Evolutionary conservation across 2,113 vertebrate genomes (phyloP).

Genomic region (Chloropsis cyanopogon): DNA sequence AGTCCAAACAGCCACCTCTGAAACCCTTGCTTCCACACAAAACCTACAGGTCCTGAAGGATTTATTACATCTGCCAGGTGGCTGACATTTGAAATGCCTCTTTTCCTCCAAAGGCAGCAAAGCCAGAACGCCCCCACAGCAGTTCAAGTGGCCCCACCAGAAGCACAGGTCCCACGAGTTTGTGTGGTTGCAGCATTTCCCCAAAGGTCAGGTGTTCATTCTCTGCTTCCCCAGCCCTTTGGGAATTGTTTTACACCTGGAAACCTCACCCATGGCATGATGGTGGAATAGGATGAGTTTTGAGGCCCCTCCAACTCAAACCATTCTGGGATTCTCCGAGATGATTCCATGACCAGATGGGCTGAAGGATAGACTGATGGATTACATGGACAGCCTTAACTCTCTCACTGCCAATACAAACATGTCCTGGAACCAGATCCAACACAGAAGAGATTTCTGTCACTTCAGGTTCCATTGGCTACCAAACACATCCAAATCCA

Average conservation of each 20-base stretch:
- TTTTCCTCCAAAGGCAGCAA: not conserved
- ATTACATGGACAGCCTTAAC: fast-evolving
- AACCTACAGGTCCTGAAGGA: not conserved
- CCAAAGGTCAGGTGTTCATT: not conserved
- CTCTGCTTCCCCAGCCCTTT: not conserved
- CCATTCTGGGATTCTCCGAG: not conserved
- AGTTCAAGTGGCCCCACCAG: not conserved
- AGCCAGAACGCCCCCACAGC: not conserved
- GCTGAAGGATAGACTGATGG: not conserved
- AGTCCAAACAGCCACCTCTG: not conserved
- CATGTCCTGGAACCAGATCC: not conserved
- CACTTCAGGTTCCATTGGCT: not conserved
- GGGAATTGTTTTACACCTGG: not conserved
- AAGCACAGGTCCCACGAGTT: not conserved
- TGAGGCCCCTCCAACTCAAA: not conserved
- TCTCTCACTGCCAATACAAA: not conserved
- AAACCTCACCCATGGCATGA: not conserved
- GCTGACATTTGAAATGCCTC: not conserved
- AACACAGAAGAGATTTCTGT: not conserved
- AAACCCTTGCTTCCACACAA: not conserved
- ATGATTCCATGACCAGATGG: not conserved
- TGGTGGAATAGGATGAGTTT: not conserved
- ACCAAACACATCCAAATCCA: not conserved
- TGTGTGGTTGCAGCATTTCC: not conserved
- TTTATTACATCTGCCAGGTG: not conserved